phyloP scores from a whole-genome alignment of 2,797 vertebrate species.

The Perodicticus potto region DNA sequence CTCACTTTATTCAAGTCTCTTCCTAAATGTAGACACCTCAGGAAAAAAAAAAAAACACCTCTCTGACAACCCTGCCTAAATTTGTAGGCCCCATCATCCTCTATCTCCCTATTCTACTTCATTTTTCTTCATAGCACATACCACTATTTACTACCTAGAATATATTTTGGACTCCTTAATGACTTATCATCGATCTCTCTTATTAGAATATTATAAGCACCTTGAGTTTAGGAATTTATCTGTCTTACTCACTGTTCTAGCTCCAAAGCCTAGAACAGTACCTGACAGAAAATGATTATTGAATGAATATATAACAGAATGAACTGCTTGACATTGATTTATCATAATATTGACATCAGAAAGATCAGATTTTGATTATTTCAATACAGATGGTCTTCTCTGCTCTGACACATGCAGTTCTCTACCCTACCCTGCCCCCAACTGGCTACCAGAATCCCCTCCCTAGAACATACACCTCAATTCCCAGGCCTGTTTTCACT shows the following conservation, averaged over 20 bases:
- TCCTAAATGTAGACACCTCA: conserved; percentile 39
- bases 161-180: conserved; percentile 40
- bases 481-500: background rate
- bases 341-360: conserved; percentile 29
- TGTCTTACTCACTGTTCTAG: conserved; percentile 17
- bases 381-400: conserved; percentile 45
- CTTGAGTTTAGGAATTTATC: conserved; percentile 36
- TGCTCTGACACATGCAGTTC: background rate
- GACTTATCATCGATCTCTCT: conserved; percentile 23
- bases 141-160: conserved; percentile 32
- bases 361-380: conserved; percentile 43
- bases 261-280: conserved; percentile 19
- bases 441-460: background rate
- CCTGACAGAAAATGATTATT: conserved; percentile 15
- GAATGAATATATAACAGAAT: conserved; percentile 43
- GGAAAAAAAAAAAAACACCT: background rate
- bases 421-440: background rate
- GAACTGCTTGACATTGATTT: conserved; percentile 18
- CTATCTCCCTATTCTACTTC: background rate
- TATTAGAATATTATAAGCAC: conserved; percentile 18
- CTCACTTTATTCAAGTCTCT: background rate
- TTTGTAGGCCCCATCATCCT: background rate
- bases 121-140: conserved; percentile 42
- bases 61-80: background rate
- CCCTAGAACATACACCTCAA: background rate